Evolutionary conservation across 1,140 invertebrate species (phyloP), one percentile per base, ranked within the genome.

Genomic region (Octopus sinensis): DNA sequence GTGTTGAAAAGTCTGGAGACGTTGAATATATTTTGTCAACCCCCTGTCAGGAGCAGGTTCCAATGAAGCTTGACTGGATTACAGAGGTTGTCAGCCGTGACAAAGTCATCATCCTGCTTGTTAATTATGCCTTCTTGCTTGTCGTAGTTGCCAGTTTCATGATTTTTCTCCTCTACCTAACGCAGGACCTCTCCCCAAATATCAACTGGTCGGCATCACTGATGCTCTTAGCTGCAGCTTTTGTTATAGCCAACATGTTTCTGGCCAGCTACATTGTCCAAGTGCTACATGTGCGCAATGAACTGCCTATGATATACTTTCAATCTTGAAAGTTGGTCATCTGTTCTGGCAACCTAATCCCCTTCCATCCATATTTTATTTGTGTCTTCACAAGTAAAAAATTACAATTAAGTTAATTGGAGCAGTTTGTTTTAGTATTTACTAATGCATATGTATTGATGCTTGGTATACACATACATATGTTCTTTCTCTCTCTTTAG

Each of bases 71-170:
- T 68, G 86, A 87, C 79, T 87, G 86, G 86, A 82, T 83, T 62
- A 79, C 85, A 43, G 85, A 88, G 79, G 82, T 88, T 71, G 79
- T 85, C 10, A 86, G 86, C 75, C 77, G 85, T 75, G 88, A 88
- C 71, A 83, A 84, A 6, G 79, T 89, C 10, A 83, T 88, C 10
- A 82, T 88, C 56, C 79, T 89, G 6, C 86, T 87, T 81, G 84
- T 88, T 62, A 88, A 88, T 83, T 88, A 88, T 83, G 85, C 87
- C 4, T 88, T 89, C 77, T 85, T 88, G 73, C 88, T 87, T 12
- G 81, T 88, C 43, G 84, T 89, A 43, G 85, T 88, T 10, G 81
- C 88, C 5, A 81, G 84, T 13, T 88, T 86, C 78, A 77, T 86
- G n/a, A 80, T 87, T n/a, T 86, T 88, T 79, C 81, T 89, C 80